Conservation (phyloP, 2,888 invertebrate genomes). For the Torymus aiolomorphi region DNA sequence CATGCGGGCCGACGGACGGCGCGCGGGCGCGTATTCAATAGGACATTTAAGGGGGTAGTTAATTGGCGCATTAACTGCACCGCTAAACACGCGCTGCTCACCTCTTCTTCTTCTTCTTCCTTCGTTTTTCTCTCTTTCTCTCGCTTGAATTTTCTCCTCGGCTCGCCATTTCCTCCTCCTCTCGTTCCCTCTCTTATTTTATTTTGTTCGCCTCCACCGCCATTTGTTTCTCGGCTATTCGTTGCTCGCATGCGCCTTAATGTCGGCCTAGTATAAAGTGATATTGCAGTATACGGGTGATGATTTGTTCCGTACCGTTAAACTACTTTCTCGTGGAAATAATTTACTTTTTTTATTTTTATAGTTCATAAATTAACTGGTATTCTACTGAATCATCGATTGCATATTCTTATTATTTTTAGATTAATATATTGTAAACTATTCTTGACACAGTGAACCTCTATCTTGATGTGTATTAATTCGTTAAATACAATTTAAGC, state of each 20-base stretch:
- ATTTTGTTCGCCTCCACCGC: conserved; percentile 6
- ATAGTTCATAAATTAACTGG: too few species aligned
- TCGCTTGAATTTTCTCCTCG: too few species aligned
- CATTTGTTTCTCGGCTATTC: conserved; percentile 31
- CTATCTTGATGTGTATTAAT: too few species aligned
- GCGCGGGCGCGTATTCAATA: conserved; percentile 52
- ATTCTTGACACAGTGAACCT: too few species aligned
- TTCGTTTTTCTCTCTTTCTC: conserved; percentile 8
- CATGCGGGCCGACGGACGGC: conserved; percentile 48
- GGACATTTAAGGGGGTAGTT: conserved; percentile 61
- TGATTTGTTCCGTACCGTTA: too few species aligned
- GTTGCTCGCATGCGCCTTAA: conserved; percentile 17
- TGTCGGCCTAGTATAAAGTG: background rate
- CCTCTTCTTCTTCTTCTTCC: conserved; percentile 31
- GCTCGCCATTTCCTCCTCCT: conserved; percentile 18
- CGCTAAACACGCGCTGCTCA: conserved; percentile 53
- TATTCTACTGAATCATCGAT: too few species aligned
- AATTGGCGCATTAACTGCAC: conserved; percentile 63
- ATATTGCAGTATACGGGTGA: too few species aligned
- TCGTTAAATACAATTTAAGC: too few species aligned
- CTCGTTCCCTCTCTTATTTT: conserved; percentile 34
- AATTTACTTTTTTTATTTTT: too few species aligned
- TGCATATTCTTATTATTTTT: too few species aligned
- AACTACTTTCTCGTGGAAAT: background rate
- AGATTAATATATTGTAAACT: too few species aligned